Conservation (phyloP, 2,113 vertebrate genomes). For the Trematocara nigrifrons region DNA sequence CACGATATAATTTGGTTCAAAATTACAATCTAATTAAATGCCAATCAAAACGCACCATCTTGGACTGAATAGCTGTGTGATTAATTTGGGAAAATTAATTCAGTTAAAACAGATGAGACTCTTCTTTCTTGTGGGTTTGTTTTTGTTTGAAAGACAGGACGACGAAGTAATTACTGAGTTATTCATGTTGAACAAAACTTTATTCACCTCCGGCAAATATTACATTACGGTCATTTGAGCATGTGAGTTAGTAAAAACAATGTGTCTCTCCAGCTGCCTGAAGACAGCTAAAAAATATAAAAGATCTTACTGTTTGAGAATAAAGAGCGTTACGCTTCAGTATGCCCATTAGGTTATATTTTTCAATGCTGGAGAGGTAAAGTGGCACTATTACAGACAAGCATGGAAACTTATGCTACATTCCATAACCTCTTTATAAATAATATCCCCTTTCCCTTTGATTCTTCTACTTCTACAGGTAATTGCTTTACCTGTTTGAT, state of each 20-base stretch:
- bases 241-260: neutral
- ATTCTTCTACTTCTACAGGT: neutral
- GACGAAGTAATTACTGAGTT: neutral
- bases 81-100: neutral
- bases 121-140: neutral
- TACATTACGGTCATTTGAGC: neutral
- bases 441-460: neutral
- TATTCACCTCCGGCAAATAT: constrained; percentile 1
- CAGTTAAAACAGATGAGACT: neutral
- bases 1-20: neutral
- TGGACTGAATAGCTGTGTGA: neutral
- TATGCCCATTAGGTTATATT: constrained; percentile 7
- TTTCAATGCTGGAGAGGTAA: neutral
- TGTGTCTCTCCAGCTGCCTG: neutral
- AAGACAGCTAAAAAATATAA: neutral
- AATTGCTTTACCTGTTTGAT: neutral
- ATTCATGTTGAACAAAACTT: neutral
- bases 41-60: neutral
- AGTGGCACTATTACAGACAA: neutral
- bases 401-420: neutral
- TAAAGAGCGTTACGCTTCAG: neutral
- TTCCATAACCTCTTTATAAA: neutral
- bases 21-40: neutral
- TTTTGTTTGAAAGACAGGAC: neutral
- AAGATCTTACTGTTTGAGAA: neutral